Evolutionary conservation across 2,113 vertebrate genomes (phyloP).

Genomic region (Heteronetta atricapilla): DNA sequence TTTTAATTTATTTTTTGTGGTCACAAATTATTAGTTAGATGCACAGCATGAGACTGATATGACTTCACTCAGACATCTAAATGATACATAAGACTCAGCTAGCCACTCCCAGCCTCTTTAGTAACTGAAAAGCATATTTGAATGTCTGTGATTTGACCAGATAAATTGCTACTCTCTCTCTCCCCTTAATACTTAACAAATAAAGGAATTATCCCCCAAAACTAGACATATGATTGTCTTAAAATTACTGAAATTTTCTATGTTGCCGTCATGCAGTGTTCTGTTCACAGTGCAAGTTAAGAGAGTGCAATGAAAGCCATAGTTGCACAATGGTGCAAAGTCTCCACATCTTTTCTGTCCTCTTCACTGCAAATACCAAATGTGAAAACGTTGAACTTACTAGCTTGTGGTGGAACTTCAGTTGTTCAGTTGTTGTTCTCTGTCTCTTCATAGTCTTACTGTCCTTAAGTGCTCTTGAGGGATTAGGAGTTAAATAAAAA

Average conservation of each 20-base stretch:
- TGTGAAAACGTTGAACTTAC: background rate
- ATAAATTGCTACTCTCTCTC: background rate
- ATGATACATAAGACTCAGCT: background rate
- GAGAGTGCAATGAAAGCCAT: background rate
- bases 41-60: background rate
- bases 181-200: background rate
- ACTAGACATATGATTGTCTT: background rate
- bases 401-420: background rate
- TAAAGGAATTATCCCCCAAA: background rate
- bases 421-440: background rate
- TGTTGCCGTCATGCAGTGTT: background rate
- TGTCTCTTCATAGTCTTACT: background rate
- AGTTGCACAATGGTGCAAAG: background rate
- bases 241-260: background rate
- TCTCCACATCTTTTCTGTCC: background rate
- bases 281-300: background rate
- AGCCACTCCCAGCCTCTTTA: background rate
- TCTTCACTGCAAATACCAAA: background rate
- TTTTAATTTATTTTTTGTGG: background rate
- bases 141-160: background rate
- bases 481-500: background rate
- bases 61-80: background rate
- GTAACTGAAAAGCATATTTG: background rate
- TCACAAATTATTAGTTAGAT: background rate
- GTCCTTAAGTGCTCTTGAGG: slow-evolving; percentile 11